Conservation (phyloP, 2,888 invertebrate species). For the Dynastes maya region DNA sequence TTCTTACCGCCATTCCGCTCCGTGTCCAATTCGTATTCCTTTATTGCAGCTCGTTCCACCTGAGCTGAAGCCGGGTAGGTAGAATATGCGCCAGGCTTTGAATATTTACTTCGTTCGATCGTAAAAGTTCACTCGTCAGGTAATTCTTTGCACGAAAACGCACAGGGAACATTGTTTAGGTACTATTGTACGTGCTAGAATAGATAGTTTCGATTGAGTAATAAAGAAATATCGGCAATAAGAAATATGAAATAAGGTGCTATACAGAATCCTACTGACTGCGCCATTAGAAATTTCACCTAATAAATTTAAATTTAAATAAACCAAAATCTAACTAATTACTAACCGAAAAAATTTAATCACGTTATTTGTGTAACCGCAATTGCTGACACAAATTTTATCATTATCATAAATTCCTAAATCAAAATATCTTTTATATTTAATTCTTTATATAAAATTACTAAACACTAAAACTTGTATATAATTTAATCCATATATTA, state of each 20-base stretch:
- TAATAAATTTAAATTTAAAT: too few species aligned
- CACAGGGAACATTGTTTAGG: background rate
- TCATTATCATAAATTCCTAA: too few species aligned
- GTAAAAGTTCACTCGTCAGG: background rate
- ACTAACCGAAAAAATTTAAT: too few species aligned
- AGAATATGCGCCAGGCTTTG: background rate
- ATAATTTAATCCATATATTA: too few species aligned
- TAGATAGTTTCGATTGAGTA: background rate
- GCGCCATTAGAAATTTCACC: too few species aligned
- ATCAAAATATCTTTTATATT: too few species aligned
- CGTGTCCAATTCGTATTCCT: slow-evolving; percentile 2
- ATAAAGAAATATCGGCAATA: background rate
- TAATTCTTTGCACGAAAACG: background rate
- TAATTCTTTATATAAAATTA: too few species aligned
- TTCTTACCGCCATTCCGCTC: background rate
- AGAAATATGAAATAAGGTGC: background rate
- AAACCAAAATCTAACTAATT: too few species aligned
- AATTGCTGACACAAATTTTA: too few species aligned
- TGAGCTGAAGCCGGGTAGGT: background rate
- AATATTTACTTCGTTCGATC: slow-evolving; percentile 7
- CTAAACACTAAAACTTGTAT: too few species aligned
- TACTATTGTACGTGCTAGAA: background rate
- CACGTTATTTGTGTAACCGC: too few species aligned
- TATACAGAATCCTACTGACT: too few species aligned
- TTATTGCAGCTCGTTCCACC: background rate